A percentile compares a stretch with the other conserved stretches of the same genome.
These are phyloP conservation scores for Pseudopipra pipra DNA, from an alignment of 2,113 vertebrate genomes.

Conservation along the genomic window DNA sequence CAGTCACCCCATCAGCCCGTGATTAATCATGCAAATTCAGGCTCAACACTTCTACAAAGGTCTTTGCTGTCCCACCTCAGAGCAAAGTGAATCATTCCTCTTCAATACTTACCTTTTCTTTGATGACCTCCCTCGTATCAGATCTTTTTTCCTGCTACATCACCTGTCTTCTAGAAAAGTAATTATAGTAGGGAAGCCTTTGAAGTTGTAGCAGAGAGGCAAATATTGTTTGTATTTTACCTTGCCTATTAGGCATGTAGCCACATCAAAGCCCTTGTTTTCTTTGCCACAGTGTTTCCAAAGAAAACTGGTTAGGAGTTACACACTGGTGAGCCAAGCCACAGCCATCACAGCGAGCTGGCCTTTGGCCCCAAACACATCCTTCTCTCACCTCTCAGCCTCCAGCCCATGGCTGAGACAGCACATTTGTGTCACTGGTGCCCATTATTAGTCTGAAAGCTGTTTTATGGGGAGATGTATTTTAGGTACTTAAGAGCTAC, in stretches of 20 bases:
- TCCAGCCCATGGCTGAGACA: neutral
- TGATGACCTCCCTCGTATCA: neutral
- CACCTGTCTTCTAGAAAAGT: conserved; percentile 38
- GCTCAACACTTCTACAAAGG: neutral
- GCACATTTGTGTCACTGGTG: neutral
- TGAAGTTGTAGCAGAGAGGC: conserved; percentile 13
- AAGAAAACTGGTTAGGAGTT: neutral
- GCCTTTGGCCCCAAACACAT: neutral
- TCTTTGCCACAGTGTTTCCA: neutral
- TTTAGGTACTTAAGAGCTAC: neutral
- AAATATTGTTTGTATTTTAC: conserved; percentile 21
- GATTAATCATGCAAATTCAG: conserved; percentile 2
- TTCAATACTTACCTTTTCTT: neutral
- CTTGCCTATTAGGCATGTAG: conserved; percentile 2
- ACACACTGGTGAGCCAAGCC: neutral
- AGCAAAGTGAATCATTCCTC: neutral
- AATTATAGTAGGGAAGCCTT: conserved; percentile 22
- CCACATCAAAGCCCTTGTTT: conserved; percentile 55
- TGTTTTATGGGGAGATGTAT: neutral
- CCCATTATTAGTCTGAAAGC: neutral
- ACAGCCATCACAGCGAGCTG: neutral
- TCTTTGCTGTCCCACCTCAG: neutral
- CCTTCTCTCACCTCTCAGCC: neutral
- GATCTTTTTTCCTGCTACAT: neutral
- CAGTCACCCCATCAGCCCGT: neutral